phyloP scores from a whole-genome alignment of 2,888 invertebrate species.

The Rapana venosa region DNA sequence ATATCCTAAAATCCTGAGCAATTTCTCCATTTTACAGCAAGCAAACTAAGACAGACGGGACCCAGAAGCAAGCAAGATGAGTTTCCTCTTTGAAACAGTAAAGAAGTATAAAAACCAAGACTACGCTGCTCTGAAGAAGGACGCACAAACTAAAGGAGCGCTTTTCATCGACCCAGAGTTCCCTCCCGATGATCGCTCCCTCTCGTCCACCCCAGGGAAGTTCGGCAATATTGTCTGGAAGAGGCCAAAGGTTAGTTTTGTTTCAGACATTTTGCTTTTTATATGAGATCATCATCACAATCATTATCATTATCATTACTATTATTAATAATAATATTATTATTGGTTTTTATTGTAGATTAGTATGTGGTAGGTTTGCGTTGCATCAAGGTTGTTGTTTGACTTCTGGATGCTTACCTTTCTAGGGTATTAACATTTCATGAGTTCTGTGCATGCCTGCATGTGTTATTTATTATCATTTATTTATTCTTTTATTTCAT shows the following conservation, averaged over 20 bases:
- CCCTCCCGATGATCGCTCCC: slow-evolving; percentile 79
- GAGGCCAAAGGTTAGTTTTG: slow-evolving; percentile 72
- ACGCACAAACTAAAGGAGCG: slow-evolving; percentile 77
- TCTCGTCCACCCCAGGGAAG: slow-evolving; percentile 72
- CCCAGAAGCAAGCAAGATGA: slow-evolving; percentile 45
- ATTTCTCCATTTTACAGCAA: neutral
- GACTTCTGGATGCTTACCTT: no score
- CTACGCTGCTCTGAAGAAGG: slow-evolving; percentile 79
- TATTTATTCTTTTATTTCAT: neutral
- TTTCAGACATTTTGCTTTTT: neutral
- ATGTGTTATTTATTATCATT: no score
- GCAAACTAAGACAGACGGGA: neutral
- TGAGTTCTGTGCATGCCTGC: neutral
- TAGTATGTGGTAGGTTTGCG: no score
- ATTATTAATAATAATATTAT: no score
- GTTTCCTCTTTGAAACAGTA: slow-evolving; percentile 63
- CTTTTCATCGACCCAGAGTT: slow-evolving; percentile 81
- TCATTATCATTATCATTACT: no score
- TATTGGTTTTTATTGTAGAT: no score
- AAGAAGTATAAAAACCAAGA: slow-evolving; percentile 79
- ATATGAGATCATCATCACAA: no score
- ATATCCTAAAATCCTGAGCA: no score
- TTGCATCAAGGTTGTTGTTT: no score
- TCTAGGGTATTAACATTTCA: no score
- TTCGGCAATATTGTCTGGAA: slow-evolving; percentile 76